These are phyloP conservation scores for Lamproptera curius DNA, from an alignment of 2,888 invertebrate species.

Conservation along the genomic window DNA sequence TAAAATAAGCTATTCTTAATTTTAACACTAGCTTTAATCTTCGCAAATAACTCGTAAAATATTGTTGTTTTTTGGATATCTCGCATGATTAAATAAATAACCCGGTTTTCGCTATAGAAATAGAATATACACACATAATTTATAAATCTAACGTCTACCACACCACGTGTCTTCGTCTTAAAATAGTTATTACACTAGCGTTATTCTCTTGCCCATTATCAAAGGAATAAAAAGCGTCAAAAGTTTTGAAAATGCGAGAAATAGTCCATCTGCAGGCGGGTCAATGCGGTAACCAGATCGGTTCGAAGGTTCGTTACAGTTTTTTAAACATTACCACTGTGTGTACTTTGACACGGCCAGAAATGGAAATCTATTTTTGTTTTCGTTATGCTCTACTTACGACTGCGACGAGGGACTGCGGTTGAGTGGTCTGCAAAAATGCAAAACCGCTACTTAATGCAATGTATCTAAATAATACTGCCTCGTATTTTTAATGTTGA, in stretches of 20 bases:
- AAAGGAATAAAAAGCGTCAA: constrained; percentile 5
- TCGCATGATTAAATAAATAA: too few species aligned
- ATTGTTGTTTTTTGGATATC: too few species aligned
- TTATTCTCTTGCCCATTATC: neutral
- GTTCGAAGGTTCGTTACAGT: constrained; percentile 84
- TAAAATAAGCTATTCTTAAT: too few species aligned
- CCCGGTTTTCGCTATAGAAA: too few species aligned
- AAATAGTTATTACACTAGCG: constrained; percentile 11
- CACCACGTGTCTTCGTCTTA: constrained; percentile 28
- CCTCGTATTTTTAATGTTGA: too few species aligned
- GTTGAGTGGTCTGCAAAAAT: constrained; percentile 15
- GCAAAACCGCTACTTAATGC: too few species aligned
- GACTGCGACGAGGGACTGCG: constrained; percentile 22
- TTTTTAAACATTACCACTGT: constrained; percentile 15
- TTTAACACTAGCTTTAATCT: too few species aligned
- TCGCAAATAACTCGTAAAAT: too few species aligned
- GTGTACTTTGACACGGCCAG: constrained; percentile 26
- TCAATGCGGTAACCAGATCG: constrained; percentile 95
- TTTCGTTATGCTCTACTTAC: constrained; percentile 25
- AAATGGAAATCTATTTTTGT: constrained; percentile 34
- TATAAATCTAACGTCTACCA: constrained; percentile 20
- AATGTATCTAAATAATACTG: too few species aligned
- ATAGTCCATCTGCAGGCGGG: constrained; percentile 94
- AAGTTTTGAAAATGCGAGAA: constrained; percentile 85
- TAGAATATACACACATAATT: too few species aligned